Base-by-base conservation (phyloP, 2,797 vertebrate species). In the Megaceryle alcyon region DNA sequence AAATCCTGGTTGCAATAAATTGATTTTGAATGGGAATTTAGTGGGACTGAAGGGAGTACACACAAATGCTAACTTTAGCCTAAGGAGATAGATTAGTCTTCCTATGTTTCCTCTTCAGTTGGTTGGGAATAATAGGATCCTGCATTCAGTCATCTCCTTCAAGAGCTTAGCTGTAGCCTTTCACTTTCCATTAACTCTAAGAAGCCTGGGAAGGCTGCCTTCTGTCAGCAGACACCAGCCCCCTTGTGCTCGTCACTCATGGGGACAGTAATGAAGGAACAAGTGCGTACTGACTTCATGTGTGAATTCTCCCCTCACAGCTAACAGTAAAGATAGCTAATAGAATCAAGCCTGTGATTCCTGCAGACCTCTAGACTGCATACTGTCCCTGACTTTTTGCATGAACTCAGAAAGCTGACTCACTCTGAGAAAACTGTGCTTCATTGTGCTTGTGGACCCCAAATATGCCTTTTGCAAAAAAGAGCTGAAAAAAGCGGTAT, bases 11-110 rank as follows among this genome's bases (percentile, higher is more conserved):
- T 71, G 68, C 12, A 70, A 37, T 76, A 72, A 90, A 96, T 59
- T 77, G 68, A 82, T 77, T 94, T 93, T 95, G 94, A 94, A 94
- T 94, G 76, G 61, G 64, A 91, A 89, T 91, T 94, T 94, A 89
- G 94, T 90, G 82, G 72, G 57, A 88, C 57, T 0, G 12, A 49
- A 83, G 44, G 26, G 79, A 92, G 53, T 49, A 92, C 49, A 78
- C 75, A 33, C 72, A 91, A 92, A 90, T 78, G 65, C 61, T 94
- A 94, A 91, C 57, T 94, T 96, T 81, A 94, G 76, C 63, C 78
- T 88, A 28, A 44, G 85, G 79, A 81, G 61, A 87, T 48, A 73
- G 78, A 91, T 92, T 87, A 80, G 75, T 82, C 79, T 94, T 93
- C 76, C 72, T 48, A 4, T 23, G 63, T 85, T 95, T 94, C 57